Evolutionary conservation across 2,113 vertebrate genomes (phyloP).

Genomic region (Prunella himalayana): DNA sequence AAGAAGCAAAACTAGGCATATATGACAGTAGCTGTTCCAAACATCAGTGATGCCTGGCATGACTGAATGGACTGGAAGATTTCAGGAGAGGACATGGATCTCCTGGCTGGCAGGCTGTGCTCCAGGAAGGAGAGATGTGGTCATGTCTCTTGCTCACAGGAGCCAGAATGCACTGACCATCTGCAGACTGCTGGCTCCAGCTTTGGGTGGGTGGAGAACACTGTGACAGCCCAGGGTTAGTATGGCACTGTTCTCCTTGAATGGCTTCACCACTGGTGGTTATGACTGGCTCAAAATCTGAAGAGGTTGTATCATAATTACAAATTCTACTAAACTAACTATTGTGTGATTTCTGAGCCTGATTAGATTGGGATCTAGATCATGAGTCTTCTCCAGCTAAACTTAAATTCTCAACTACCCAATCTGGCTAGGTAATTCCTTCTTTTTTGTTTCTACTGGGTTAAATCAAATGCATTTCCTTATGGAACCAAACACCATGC

Average conservation of each 20-base stretch:
- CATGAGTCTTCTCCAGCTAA: not conserved
- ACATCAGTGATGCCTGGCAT: not conserved
- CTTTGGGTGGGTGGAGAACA: not conserved
- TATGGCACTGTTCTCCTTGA: not conserved
- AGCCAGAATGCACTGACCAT: not conserved
- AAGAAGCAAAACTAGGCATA: not conserved
- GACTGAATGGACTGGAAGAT: not conserved
- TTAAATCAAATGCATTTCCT: not conserved
- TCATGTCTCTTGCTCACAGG: not conserved
- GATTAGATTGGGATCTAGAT: not conserved
- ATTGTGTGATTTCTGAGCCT: not conserved
- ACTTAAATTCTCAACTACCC: not conserved
- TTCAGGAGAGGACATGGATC: not conserved
- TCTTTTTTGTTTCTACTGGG: not conserved
- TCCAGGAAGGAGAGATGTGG: not conserved
- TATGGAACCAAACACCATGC: not conserved
- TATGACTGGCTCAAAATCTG: not conserved
- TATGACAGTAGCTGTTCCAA: not conserved
- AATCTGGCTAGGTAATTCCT: not conserved
- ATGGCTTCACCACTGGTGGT: not conserved
- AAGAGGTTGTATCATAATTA: not conserved
- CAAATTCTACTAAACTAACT: not conserved
- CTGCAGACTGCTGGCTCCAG: not conserved
- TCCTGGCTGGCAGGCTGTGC: not conserved
- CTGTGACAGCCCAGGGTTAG: not conserved